These are phyloP conservation scores for Ficedula albicollis DNA, from an alignment of 2,797 vertebrate genomes.

Conservation along the genomic window DNA sequence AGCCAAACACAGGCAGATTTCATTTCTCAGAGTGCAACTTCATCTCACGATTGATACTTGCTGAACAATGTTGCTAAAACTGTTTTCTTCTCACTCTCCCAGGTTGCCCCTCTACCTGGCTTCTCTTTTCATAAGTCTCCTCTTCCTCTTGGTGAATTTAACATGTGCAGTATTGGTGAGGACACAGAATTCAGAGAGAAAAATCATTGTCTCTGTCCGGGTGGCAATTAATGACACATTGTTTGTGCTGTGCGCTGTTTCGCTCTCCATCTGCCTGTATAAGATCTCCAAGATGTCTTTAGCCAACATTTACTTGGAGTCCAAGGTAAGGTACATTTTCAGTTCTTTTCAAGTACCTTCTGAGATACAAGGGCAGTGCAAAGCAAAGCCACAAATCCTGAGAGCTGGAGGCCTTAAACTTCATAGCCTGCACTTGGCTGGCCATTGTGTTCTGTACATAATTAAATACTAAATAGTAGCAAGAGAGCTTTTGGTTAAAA, in stretches of 20 bases:
- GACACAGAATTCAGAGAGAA: conserved; percentile 84
- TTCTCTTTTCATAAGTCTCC: conserved; percentile 88
- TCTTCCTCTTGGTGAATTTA: conserved; percentile 93
- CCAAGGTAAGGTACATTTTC: conserved; percentile 84
- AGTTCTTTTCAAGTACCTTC: conserved; percentile 26
- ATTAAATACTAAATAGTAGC: not conserved
- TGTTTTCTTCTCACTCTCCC: conserved; percentile 40
- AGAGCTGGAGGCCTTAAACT: not conserved
- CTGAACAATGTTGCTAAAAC: conserved; percentile 44
- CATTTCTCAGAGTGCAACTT: not conserved
- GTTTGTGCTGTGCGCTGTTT: conserved; percentile 92
- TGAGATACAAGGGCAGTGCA: not conserved
- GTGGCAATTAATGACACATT: conserved; percentile 94
- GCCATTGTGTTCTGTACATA: not conserved
- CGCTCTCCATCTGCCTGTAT: conserved; percentile 93
- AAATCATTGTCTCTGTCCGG: conserved; percentile 87
- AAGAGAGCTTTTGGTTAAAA: not conserved
- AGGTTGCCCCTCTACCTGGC: conserved; percentile 86
- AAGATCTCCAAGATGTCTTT: conserved; percentile 98
- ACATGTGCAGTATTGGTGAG: conserved; percentile 92
- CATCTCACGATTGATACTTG: not conserved
- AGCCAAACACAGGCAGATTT: not conserved
- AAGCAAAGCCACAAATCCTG: not conserved
- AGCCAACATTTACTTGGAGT: conserved; percentile 97
- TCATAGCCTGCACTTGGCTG: not conserved